These are phyloP conservation scores for Miniopterus natalensis DNA, from an alignment of 2,113 vertebrate genomes.

Conservation along the genomic window DNA sequence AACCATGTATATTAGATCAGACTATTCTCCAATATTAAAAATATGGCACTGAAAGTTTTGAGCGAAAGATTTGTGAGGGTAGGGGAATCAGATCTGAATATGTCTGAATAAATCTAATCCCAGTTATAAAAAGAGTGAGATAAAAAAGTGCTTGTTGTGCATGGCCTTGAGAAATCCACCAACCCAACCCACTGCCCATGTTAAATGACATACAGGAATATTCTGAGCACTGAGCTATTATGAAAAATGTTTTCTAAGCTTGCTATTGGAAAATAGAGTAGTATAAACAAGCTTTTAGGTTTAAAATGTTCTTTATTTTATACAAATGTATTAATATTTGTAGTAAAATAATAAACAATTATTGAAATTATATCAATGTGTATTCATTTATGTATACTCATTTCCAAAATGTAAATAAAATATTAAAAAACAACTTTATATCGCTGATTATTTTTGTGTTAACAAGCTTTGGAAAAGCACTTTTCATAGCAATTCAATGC, in stretches of 20 bases:
- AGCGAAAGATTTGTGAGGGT: slow-evolving; percentile 33
- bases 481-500: not conserved
- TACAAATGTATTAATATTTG: not conserved
- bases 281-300: not conserved
- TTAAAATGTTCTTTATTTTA: not conserved
- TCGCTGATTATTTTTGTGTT: not conserved
- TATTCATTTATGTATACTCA: not conserved
- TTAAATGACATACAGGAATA: not conserved
- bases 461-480: not conserved
- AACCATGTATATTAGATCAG: slow-evolving; percentile 63
- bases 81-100: not conserved
- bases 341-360: not conserved
- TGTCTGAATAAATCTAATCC: not conserved
- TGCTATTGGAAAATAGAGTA: not conserved
- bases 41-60: slow-evolving; percentile 40
- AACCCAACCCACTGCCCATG: not conserved
- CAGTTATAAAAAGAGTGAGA: not conserved
- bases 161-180: not conserved
- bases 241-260: slow-evolving; percentile 20
- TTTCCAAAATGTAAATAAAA: slow-evolving; percentile 33
- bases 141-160: not conserved
- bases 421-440: not conserved
- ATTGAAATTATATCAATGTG: not conserved
- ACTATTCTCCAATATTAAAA: slow-evolving; percentile 64
- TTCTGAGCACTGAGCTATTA: not conserved